Percentiles rank a stretch among this genome's conserved stretches.
Conservation (phyloP, 1,140 invertebrate species). For the Hyles vespertilio region DNA sequence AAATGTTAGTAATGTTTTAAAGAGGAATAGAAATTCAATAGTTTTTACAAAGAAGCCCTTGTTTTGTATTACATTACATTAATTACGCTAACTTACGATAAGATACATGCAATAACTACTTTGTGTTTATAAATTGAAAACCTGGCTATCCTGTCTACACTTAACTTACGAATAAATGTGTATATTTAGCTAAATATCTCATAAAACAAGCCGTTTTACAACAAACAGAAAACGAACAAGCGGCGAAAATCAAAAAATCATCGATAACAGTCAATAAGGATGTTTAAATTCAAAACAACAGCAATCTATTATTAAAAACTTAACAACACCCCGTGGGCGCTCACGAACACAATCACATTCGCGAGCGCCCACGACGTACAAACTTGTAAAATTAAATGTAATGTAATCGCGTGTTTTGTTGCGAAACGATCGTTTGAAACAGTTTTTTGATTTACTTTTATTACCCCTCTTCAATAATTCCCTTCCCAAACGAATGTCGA, state of each 20-base stretch:
- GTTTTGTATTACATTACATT: conserved; percentile 61
- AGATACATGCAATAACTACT: conserved; percentile 61
- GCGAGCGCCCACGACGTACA: conserved; percentile 8
- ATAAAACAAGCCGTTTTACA: conserved; percentile 56
- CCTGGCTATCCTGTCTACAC: conserved; percentile 72
- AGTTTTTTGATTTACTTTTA: neutral
- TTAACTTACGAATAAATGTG: conserved; percentile 65
- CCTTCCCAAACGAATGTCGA: neutral
- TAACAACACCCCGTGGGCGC: conserved; percentile 42
- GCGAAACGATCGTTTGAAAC: conserved; percentile 3
- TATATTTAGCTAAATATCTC: conserved; percentile 70
- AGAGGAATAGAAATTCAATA: conserved; percentile 11
- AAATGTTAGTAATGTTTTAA: neutral
- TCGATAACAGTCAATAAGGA: conserved; percentile 65
- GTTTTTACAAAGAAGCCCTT: conserved; percentile 6
- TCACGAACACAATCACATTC: neutral
- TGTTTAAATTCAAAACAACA: conserved; percentile 68
- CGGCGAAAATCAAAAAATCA: conserved; percentile 46
- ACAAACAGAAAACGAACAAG: conserved; percentile 60
- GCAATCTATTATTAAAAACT: conserved; percentile 69
- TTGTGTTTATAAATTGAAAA: conserved; percentile 69
- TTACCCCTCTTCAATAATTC: neutral
- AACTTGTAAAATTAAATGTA: conserved; percentile 67
- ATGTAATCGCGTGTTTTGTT: conserved; percentile 58
- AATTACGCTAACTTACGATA: conserved; percentile 66